phyloP scores from a whole-genome alignment of 2,113 vertebrate species.

The Monopterus albus region DNA sequence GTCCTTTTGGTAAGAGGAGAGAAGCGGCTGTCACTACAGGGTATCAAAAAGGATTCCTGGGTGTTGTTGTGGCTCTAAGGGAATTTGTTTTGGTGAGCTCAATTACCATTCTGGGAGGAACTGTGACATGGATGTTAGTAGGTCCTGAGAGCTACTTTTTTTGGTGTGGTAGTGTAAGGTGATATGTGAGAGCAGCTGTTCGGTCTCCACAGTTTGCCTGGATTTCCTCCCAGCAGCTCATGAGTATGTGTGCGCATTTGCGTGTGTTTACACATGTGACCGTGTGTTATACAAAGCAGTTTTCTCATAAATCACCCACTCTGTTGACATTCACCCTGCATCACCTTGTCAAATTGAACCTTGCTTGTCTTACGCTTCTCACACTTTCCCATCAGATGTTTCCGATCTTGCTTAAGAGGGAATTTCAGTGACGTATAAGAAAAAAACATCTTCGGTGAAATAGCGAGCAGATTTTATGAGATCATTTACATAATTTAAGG shows the following conservation, averaged over 20 bases:
- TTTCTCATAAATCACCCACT: slow-evolving; percentile 42
- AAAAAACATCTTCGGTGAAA: no score
- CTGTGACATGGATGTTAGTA: slow-evolving; percentile 38
- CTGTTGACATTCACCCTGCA: background rate
- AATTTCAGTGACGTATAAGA: background rate
- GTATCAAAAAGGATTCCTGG: slow-evolving; percentile 18
- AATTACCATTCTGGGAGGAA: slow-evolving; percentile 48
- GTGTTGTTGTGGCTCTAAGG: slow-evolving; percentile 25
- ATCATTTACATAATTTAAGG: slow-evolving; percentile 21
- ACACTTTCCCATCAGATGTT: background rate
- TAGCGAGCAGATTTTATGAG: slow-evolving; percentile 6
- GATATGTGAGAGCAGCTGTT: slow-evolving; percentile 65
- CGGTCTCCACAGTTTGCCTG: slow-evolving; percentile 23
- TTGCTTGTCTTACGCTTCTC: slow-evolving; percentile 7
- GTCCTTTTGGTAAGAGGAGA: background rate
- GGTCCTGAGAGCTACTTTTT: slow-evolving; percentile 9
- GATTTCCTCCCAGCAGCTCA: slow-evolving; percentile 32
- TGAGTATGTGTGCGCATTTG: slow-evolving; percentile 13
- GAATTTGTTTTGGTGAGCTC: slow-evolving; percentile 44
- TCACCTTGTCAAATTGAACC: background rate
- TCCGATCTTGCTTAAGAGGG: slow-evolving; percentile 3
- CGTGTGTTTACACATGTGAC: slow-evolving; percentile 22
- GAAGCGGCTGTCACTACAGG: background rate
- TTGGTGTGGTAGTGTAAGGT: slow-evolving; percentile 35
- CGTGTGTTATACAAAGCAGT: slow-evolving; percentile 16